Percentiles rank a stretch among this genome's conserved stretches.
Conservation (phyloP, 2,113 vertebrate species). For the Podarcis cretensis region DNA sequence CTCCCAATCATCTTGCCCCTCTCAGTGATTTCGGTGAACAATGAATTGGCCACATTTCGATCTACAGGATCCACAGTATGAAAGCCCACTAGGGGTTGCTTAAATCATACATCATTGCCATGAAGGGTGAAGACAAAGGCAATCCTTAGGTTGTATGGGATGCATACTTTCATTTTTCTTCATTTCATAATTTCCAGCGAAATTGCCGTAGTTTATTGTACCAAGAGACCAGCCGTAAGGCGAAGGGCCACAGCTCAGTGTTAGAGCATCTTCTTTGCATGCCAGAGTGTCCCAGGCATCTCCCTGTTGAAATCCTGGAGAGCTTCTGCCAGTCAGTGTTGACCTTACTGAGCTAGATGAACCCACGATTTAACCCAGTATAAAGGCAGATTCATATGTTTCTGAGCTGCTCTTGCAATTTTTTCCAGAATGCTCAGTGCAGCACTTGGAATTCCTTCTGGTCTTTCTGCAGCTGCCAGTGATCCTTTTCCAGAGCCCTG, state of each 20-base stretch:
- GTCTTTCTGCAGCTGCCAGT: rapidly evolving
- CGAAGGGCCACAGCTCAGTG: too few species aligned
- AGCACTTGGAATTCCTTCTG: constrained; percentile 29
- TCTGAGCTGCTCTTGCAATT: background rate
- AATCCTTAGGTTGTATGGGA: background rate
- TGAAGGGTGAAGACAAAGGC: background rate
- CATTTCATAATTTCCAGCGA: constrained; percentile 36
- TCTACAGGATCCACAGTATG: background rate
- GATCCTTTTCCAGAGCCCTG: constrained; percentile 2
- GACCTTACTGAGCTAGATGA: too few species aligned
- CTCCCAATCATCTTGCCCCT: too few species aligned
- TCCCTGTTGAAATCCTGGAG: too few species aligned
- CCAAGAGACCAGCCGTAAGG: background rate
- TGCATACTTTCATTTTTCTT: constrained; percentile 30
- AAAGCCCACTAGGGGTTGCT: background rate
- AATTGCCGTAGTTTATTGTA: constrained; percentile 15
- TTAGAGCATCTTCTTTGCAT: too few species aligned
- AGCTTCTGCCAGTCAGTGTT: too few species aligned
- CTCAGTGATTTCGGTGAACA: background rate
- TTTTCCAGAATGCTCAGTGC: background rate
- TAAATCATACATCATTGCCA: background rate
- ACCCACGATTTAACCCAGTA: too few species aligned
- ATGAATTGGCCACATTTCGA: background rate
- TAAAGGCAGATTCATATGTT: too few species aligned
- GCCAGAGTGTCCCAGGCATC: too few species aligned